Evolutionary conservation across 2,888 invertebrate genomes (phyloP), one percentile per base, ranked within the genome.

Genomic region (Cetonia aurata): DNA sequence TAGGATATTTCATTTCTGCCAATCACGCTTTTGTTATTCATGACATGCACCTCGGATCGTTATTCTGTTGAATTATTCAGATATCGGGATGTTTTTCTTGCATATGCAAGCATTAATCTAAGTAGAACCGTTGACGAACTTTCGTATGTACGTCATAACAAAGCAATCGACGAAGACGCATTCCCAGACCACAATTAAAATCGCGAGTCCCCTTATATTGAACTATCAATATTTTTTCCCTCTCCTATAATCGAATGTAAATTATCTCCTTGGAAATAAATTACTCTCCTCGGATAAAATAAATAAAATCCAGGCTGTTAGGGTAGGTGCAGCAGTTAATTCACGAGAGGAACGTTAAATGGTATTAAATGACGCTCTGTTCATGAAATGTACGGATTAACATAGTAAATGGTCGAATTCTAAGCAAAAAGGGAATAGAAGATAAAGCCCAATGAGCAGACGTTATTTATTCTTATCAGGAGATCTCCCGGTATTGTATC

Each of bases 401-500:
- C 82, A 81, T 81, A 80, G 81, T 82, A 81, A 83, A 83, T 82
- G 81, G 82, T 82, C 25, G 81, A 81, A 81, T 80, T 79, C 78
- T 78, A 79, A 78, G 80, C 76, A 80, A 78, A 81, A 79, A 80
- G 79, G 77, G 75, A 77, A 25, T 1, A 25, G 25, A 25, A 76
- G 80, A 82, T 80, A 82, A 81, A 80, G 78, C 78, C 79, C 78
- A 80, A 82, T 81, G 80, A 80, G 77, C 77, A 78, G 77, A 77
- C 80, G 80, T 82, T 82, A 82, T 82, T 83, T 82, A 82, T 82
- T 81, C 82, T 83, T 83, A 83, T 83, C 82, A 80, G 78, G 76
- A 74, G 79, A 78, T 81, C 82, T 81, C 81, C 79, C 79, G 79
- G 80, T 77, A 79, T 78, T 77, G 78, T 78, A 81, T 80, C 79